Conservation (phyloP, 2,797 vertebrate genomes). For the Nothura maculosa region DNA sequence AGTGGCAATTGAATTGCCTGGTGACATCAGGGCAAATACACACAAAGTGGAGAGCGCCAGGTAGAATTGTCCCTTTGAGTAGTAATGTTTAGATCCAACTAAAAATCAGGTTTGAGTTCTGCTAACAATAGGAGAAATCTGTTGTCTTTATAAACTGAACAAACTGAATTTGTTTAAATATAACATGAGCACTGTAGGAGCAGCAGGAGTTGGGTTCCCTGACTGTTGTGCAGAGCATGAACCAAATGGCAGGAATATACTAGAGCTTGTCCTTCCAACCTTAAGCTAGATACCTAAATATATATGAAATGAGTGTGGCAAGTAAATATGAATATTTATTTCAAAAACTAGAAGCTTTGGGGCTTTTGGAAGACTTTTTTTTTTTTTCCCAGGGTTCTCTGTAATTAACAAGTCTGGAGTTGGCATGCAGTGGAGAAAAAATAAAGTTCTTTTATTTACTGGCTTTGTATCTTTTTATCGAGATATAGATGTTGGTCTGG, state of each 20-base stretch:
- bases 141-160: no score
- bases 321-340: background rate
- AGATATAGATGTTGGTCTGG: background rate
- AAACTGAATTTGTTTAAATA: background rate
- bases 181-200: background rate
- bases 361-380: background rate
- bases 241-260: background rate
- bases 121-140: no score
- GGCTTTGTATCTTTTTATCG: background rate
- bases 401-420: background rate
- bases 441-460: background rate
- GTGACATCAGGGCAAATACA: constrained; percentile 69
- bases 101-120: background rate
- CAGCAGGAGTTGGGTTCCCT: background rate
- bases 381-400: background rate
- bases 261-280: background rate
- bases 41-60: constrained; percentile 89
- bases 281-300: background rate
- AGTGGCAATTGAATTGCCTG: constrained; percentile 83
- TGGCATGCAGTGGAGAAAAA: background rate
- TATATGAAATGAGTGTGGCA: background rate
- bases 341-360: background rate
- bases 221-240: background rate
- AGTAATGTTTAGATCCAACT: background rate
- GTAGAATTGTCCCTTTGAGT: constrained; percentile 76